Conservation (phyloP, 2,113 vertebrate genomes). For the Crotophaga sulcirostris region DNA sequence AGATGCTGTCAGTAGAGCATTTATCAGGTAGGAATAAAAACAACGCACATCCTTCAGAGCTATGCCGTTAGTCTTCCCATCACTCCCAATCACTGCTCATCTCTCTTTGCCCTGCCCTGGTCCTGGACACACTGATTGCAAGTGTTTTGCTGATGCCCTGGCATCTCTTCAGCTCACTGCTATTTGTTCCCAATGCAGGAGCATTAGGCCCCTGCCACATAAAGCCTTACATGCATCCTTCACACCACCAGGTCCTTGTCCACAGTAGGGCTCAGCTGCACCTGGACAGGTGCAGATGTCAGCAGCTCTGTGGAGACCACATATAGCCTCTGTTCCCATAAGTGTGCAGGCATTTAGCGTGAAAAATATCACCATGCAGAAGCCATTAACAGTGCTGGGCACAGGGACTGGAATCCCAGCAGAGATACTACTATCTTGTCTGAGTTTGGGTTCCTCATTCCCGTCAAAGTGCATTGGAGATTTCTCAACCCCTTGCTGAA, state of each 20-base stretch:
- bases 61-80: neutral
- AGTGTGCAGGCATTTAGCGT: neutral
- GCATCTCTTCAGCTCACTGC: neutral
- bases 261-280: accelerated
- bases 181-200: accelerated
- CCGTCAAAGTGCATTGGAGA: neutral
- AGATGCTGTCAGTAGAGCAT: neutral
- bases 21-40: neutral
- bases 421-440: neutral
- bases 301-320: neutral
- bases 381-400: neutral
- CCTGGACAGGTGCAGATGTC: neutral
- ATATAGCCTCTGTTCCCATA: neutral
- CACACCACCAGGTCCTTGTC: accelerated
- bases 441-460: neutral
- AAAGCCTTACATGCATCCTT: neutral
- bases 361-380: accelerated
- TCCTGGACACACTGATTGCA: accelerated
- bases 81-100: neutral
- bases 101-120: neutral
- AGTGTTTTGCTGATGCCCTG: neutral
- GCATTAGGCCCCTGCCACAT: no score
- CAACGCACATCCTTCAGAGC: neutral
- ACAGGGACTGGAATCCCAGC: accelerated
- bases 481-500: neutral